phyloP scores from a whole-genome alignment of 2,797 vertebrate species.

The Gadopsis bispinosus region DNA sequence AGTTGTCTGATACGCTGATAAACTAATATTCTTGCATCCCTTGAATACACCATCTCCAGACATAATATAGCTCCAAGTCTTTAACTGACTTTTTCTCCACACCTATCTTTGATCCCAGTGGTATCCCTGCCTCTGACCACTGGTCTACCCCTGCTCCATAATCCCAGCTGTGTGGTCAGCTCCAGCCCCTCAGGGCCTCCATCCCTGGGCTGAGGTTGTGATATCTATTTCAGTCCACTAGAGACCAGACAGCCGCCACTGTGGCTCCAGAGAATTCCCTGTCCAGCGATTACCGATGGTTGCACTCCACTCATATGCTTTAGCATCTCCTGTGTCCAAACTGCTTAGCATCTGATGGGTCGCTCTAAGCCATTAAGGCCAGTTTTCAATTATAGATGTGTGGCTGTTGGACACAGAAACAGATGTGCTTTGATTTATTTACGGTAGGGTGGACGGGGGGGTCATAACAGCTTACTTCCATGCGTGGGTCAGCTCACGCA shows the following conservation, averaged over 20 bases:
- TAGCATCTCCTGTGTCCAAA: constrained; percentile 82
- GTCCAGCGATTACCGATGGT: constrained; percentile 73
- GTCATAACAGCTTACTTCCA: constrained; percentile 75
- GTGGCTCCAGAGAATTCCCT: constrained; percentile 80
- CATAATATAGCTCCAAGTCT: not conserved
- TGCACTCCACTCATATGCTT: constrained; percentile 78
- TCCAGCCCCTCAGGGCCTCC: constrained; percentile 59
- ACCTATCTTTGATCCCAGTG: constrained; percentile 7
- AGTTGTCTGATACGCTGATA: not conserved
- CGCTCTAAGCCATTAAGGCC: constrained; percentile 81
- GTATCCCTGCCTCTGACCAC: constrained; percentile 39
- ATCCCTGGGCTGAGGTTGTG: constrained; percentile 79
- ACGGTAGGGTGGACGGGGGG: constrained; percentile 68
- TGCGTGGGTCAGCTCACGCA: constrained; percentile 80
- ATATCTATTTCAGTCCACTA: constrained; percentile 87
- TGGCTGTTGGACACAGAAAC: constrained; percentile 82
- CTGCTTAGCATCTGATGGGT: constrained; percentile 81
- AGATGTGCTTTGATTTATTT: constrained; percentile 88
- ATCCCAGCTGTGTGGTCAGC: constrained; percentile 76
- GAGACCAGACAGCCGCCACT: constrained; percentile 76
- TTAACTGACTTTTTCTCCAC: not conserved
- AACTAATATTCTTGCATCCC: constrained; percentile 1
- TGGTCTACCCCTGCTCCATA: constrained; percentile 48
- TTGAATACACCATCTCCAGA: constrained; percentile 9
- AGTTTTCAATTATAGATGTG: constrained; percentile 84